Evolutionary conservation across 2,113 vertebrate species (phyloP), one percentile per base, ranked within the genome.

Genomic region (Varanus komodoensis): DNA sequence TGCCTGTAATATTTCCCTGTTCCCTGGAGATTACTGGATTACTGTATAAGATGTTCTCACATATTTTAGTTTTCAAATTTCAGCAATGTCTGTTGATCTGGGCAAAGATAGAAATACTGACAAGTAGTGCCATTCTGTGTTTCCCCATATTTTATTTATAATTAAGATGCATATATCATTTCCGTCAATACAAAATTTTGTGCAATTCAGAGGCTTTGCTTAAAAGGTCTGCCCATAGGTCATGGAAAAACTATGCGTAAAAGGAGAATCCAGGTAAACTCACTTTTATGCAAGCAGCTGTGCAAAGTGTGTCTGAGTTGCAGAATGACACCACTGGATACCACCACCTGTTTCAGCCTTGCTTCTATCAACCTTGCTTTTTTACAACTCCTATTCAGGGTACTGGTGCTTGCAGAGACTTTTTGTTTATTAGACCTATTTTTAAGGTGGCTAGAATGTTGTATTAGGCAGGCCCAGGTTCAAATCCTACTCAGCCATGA

Each of bases 51-150:
- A 44, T 91, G 87, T 44, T 89, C 91, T 89, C 90, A 96, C 88
- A 84, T 93, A 94, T 89, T 93, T 92, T 89, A 52, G 92, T 94
- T 94, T 95, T 94, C 93, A 89, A 29, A 52, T 57, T 74, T 93
- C 91, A 94, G 92, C 89, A 92, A 92, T 88, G 91, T 92, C 94
- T 91, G 89, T 74, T 87, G 92, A 95, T 71, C 88, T 89, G 88
- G 87, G 91, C 92, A 92, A 89, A 93, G 87, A 94, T 89, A 93
- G 90, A 80, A 91, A 88, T 89, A 93, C 92, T 50, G 14, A 27
- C 38, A 84, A 68, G 6, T 48, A 32, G 12, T 8, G 38, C 38
- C 61, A 84, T 4, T 67, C 5, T 19, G 32, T 81, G 48, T 81
- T 54, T 7, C 27, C 14, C 79, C 48, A 11, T 50, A 6, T 32